Evolutionary conservation across 37 sponge, comb jelly and placozoan species (phyloP).

Genomic region (Spongia lamella): DNA sequence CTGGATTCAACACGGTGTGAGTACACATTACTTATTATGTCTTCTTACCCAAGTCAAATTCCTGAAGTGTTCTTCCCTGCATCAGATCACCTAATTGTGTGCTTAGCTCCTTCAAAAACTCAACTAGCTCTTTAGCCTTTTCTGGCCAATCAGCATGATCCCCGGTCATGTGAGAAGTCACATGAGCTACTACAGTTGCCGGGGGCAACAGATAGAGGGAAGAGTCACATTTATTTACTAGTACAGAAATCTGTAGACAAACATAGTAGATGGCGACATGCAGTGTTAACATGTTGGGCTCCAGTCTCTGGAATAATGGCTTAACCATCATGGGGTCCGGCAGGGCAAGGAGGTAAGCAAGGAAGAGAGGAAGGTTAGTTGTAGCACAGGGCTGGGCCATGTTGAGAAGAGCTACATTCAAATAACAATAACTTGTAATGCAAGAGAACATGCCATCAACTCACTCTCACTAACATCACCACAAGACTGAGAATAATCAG

Average conservation of each 20-base stretch:
- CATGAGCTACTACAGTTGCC: slow-evolving; percentile 23
- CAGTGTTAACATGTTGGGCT: slow-evolving; percentile 25
- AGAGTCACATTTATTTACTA: not conserved
- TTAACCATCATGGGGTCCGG: slow-evolving; percentile 28
- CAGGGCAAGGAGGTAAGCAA: slow-evolving; percentile 49
- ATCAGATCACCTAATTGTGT: slow-evolving; percentile 23
- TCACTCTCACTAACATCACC: too few species aligned
- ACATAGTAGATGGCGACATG: slow-evolving; percentile 56
- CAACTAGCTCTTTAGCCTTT: slow-evolving; percentile 16
- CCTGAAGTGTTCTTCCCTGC: slow-evolving; percentile 41
- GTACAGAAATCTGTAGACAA: slow-evolving; percentile 43
- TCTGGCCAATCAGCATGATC: slow-evolving; percentile 33
- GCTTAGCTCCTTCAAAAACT: slow-evolving; percentile 42
- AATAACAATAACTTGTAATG: not conserved
- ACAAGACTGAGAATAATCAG: too few species aligned
- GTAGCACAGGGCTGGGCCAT: slow-evolving; percentile 21
- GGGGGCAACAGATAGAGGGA: slow-evolving; percentile 35
- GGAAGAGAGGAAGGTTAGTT: slow-evolving; percentile 23
- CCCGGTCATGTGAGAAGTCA: slow-evolving; percentile 31
- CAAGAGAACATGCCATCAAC: too few species aligned
- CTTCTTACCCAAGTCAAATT: slow-evolving; percentile 39
- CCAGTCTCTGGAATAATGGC: slow-evolving; percentile 15
- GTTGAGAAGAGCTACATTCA: slow-evolving; percentile 37
- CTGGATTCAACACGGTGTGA: not conserved
- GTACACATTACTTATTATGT: not conserved